These are phyloP conservation scores for Pecten maximus DNA, from an alignment of 2,888 invertebrate genomes.

Conservation along the genomic window DNA sequence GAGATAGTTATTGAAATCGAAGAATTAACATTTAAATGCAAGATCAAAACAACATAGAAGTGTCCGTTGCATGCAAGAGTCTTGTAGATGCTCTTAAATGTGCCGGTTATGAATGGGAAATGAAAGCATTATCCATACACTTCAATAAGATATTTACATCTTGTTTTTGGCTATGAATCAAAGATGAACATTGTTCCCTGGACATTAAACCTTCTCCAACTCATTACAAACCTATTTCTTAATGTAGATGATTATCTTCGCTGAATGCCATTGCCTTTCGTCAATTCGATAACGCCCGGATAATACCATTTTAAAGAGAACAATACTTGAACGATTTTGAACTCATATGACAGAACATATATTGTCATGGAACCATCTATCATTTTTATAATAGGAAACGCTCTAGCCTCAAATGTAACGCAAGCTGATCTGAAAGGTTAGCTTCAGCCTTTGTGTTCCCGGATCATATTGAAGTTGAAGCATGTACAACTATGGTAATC, in stretches of 20 bases:
- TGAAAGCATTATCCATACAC: not conserved
- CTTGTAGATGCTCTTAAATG: not conserved
- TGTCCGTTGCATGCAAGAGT: not conserved
- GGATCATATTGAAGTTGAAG: not conserved
- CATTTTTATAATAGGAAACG: not conserved
- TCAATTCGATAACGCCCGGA: not conserved
- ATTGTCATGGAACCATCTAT: not conserved
- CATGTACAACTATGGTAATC: not conserved
- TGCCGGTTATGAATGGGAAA: not conserved
- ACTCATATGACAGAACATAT: not conserved
- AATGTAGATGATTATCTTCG: not conserved
- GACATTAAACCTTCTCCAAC: not conserved
- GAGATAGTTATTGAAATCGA: not conserved
- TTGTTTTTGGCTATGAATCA: not conserved
- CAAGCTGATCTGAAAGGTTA: not conserved
- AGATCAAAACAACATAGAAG: not conserved
- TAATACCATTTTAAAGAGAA: not conserved
- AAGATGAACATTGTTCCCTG: not conserved
- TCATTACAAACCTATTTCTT: not conserved
- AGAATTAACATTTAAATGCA: not conserved
- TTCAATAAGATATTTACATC: not conserved
- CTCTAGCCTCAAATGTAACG: not conserved
- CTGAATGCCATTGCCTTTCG: not conserved
- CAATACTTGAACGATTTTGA: not conserved
- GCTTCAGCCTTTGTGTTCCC: not conserved